A percentile compares a stretch with the other conserved stretches of the same genome.
Evolutionary conservation across 2,888 invertebrate genomes (phyloP).

Genomic region (Hydraecia micacea): DNA sequence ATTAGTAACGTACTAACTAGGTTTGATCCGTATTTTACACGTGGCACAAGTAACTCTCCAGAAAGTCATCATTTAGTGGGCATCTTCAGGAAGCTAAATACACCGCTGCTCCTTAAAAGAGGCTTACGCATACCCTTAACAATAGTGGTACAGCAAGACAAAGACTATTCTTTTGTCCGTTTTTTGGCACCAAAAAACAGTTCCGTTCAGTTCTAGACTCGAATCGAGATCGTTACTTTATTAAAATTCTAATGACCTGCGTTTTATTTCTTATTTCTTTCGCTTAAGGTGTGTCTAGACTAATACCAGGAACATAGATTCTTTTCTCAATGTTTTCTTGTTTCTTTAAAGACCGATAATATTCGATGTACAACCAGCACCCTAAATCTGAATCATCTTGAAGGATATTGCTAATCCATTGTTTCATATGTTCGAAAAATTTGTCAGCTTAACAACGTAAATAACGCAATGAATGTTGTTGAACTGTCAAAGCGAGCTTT

Average conservation of each 20-base stretch:
- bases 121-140: neutral
- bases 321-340: neutral
- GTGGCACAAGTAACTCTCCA: neutral
- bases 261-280: conserved; percentile 39
- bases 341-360: too few relatives aligned
- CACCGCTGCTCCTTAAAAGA: neutral
- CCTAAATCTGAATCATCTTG: too few relatives aligned
- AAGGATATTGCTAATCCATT: too few relatives aligned
- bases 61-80: neutral
- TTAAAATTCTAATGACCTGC: conserved; percentile 54
- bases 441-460: too few relatives aligned
- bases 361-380: too few relatives aligned
- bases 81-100: neutral
- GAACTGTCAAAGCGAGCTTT: neutral
- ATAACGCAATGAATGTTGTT: neutral
- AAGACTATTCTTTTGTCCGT: conserved; percentile 33
- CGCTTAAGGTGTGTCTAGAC: conserved; percentile 20
- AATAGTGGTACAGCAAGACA: conserved; percentile 10
- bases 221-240: conserved; percentile 46
- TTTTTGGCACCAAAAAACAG: conserved; percentile 50
- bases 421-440: too few relatives aligned
- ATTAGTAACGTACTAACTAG: too few relatives aligned
- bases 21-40: too few relatives aligned
- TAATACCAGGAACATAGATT: neutral
- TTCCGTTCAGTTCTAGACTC: conserved; percentile 35